A percentile compares a stretch with the other conserved stretches of the same genome.
Conservation (phyloP, 2,888 invertebrate species). For the Ophion ellenae region DNA sequence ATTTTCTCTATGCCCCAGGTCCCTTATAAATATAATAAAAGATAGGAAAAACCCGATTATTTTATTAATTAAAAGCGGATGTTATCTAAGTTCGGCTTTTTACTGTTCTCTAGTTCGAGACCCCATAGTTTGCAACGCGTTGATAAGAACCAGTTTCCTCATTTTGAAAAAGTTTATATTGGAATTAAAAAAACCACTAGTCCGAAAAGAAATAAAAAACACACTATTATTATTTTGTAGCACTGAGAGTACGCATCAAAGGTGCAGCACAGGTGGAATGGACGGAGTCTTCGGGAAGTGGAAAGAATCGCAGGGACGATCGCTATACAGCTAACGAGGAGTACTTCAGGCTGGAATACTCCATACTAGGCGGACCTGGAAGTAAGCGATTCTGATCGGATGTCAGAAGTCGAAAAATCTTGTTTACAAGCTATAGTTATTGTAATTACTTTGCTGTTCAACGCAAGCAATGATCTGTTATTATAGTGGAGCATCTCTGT, state of each 20-base stretch:
- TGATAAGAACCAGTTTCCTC: not conserved
- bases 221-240: conserved; percentile 83
- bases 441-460: too few species aligned
- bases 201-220: not conserved
- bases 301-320: conserved; percentile 64
- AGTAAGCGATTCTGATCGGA: conserved; percentile 59
- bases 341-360: conserved; percentile 90
- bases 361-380: conserved; percentile 87
- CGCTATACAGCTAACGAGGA: conserved; percentile 87
- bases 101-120: not conserved
- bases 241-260: conserved; percentile 85
- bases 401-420: not conserved
- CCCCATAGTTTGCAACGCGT: not conserved
- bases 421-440: not conserved
- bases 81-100: not conserved
- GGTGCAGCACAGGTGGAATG: conserved; percentile 34
- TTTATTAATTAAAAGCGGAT: not conserved
- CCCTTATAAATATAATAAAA: not conserved
- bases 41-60: not conserved
- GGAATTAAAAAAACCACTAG: not conserved
- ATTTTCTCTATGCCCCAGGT: not conserved
- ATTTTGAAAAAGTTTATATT: not conserved
- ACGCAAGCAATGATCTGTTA: too few species aligned
- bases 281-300: conserved; percentile 30
- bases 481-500: too few species aligned